Base-by-base conservation (phyloP, 2,113 vertebrate genomes). In the Eclectus roratus region DNA sequence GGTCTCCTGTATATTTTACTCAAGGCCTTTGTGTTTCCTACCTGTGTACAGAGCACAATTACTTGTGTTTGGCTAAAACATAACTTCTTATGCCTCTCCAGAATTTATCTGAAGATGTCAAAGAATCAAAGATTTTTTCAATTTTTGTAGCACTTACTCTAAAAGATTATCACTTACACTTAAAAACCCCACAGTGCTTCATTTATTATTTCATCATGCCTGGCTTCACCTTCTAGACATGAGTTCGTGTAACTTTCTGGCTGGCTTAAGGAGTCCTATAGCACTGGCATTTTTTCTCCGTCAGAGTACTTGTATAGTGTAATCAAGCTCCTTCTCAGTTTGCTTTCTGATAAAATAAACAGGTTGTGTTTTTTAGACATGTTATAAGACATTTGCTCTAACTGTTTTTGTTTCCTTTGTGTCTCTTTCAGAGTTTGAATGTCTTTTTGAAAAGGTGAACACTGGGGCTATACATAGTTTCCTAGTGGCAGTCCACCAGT, bases 321-420 rank as follows among this genome's bases (percentile, higher is more conserved):
- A 78, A 81, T 79, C 69, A 64, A 78, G 43, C 74, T 78, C 46
- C 69, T 78, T 88, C 70, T 92, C 28, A 70, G 49, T 77, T 90
- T 91, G 19, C 41, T 91, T 91, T 92, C 46, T 88, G 78, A 80
- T 85, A 88, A 92, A 80, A 87, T 64, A 76, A 92, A 61, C 31
- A 89, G 33, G 60, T 39, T n/a, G 43, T 44, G 23, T 27, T 49
- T 74, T 94, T 89, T 56, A 72, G 44, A 69, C 44, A 71, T 2
- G 2, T 29, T 65, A 4, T 33, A 69, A 58, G 44, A 29, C 17
- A 52, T 81, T 80, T 94, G 84, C 39, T 68, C 19, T 86, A 41
- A 23, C n/a, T 50, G 29, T 23, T 86, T 86, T 69, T 24, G 1
- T 60, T 84, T 50, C 9, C 47, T 66, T 82, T 9, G 4, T 76